Evolutionary conservation across 2,113 vertebrate species (phyloP).

Genomic region (Progne subis): DNA sequence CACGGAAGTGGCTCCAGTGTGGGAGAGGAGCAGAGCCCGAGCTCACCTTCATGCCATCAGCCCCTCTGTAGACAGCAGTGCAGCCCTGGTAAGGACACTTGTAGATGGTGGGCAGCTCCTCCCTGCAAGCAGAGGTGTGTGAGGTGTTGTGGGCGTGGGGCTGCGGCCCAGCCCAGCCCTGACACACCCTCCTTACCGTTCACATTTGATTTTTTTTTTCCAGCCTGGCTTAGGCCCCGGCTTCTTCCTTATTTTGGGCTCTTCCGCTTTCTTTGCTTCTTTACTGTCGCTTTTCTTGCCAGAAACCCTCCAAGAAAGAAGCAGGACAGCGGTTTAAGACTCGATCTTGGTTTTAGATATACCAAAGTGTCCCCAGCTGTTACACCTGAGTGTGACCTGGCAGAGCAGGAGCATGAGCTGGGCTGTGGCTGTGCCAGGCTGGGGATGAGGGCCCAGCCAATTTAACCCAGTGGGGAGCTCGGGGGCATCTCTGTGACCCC

Average conservation of each 20-base stretch:
- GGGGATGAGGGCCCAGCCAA: neutral
- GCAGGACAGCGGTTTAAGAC: neutral
- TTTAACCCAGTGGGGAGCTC: neutral
- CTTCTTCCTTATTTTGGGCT: conserved; percentile 88
- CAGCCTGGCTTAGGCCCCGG: conserved; percentile 95
- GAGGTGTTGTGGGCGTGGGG: neutral
- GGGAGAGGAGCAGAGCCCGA: neutral
- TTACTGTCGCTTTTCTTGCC: conserved; percentile 73
- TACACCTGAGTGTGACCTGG: neutral
- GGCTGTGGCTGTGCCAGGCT: neutral
- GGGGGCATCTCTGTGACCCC: neutral
- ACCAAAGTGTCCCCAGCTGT: neutral
- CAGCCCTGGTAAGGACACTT: conserved; percentile 97
- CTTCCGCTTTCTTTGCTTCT: conserved; percentile 71
- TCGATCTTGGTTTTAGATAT: neutral
- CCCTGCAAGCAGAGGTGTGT: conserved; percentile 74
- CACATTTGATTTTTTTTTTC: conserved; percentile 91
- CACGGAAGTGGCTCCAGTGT: rapidly evolving
- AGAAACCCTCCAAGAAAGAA: conserved; percentile 36
- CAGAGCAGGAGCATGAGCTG: rapidly evolving
- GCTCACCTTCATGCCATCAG: conserved; percentile 93
- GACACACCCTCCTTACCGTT: conserved; percentile 73
- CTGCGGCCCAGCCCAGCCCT: neutral
- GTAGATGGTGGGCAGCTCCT: conserved; percentile 96
- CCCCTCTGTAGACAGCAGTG: conserved; percentile 90